phyloP scores from a whole-genome alignment of 35 echinoderm and acorn worm species.

The Diadema setosum region DNA sequence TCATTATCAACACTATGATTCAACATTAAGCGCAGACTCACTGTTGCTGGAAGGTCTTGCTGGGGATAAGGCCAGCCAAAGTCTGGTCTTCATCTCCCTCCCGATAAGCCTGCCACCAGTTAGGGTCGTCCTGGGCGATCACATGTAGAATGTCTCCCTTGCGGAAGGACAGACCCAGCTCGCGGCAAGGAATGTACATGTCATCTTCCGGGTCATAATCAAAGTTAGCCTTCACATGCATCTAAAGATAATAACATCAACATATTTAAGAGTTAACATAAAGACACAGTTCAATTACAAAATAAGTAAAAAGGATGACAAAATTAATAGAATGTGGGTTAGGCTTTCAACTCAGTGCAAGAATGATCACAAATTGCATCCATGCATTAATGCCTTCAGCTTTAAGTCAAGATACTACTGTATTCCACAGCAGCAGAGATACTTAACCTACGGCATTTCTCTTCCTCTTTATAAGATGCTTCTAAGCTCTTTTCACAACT shows the following conservation, averaged over 20 bases:
- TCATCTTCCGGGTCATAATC: constrained; percentile 96
- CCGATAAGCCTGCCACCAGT: constrained; percentile 96
- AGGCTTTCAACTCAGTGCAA: too few species aligned
- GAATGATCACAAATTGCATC: too few species aligned
- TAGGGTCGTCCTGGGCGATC: constrained; percentile 81
- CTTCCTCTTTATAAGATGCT: too few species aligned
- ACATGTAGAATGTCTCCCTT: constrained; percentile 96
- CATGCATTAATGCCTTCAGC: too few species aligned
- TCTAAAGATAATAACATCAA: constrained; percentile 7
- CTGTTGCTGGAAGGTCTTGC: constrained; percentile 80
- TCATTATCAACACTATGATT: too few species aligned
- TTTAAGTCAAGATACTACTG: too few species aligned
- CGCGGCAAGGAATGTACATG: constrained; percentile 94
- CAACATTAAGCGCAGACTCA: constrained; percentile 17
- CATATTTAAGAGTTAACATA: neutral
- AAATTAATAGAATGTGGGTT: too few species aligned
- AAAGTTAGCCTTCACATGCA: constrained; percentile 83
- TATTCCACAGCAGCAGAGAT: too few species aligned
- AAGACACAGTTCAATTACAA: too few species aligned
- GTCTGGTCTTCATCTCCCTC: constrained; percentile 93
- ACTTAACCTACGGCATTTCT: too few species aligned
- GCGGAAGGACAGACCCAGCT: constrained; percentile 85
- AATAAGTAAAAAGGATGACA: too few species aligned
- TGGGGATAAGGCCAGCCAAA: constrained; percentile 92
- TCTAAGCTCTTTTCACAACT: too few species aligned